Conservation (phyloP, 2,888 invertebrate genomes). For the Heteromurus nitidus region DNA sequence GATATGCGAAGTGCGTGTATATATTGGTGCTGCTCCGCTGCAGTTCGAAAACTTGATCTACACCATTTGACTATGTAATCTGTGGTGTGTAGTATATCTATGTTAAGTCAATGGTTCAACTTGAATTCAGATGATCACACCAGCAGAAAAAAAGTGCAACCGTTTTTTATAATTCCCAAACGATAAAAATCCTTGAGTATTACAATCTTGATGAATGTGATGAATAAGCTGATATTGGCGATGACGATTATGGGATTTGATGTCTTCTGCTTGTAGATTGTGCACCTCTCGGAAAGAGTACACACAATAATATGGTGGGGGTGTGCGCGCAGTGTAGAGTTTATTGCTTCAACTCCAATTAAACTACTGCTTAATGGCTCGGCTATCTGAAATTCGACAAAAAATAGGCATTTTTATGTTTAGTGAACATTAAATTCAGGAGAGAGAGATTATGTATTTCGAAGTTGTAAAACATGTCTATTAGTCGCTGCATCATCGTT, state of each 20-base stretch:
- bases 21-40: neutral
- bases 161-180: too few relatives aligned
- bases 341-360: neutral
- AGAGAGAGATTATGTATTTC: neutral
- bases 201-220: neutral
- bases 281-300: neutral
- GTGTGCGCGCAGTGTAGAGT: neutral
- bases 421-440: neutral
- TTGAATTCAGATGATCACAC: too few relatives aligned
- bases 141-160: too few relatives aligned
- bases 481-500: too few relatives aligned
- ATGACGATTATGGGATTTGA: neutral
- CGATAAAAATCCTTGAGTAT: too few relatives aligned
- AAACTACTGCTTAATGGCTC: neutral
- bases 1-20: neutral
- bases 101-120: too few relatives aligned
- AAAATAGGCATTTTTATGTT: neutral
- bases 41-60: conserved; percentile 6
- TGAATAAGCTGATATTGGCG: neutral
- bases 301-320: neutral
- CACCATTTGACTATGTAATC: too few relatives aligned
- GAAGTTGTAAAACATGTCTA: neutral
- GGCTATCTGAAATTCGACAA: neutral
- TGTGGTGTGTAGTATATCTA: too few relatives aligned
- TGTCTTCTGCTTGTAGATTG: neutral